A percentile compares a stretch with the other conserved stretches of the same genome.
These are phyloP conservation scores for Aphis craccivora DNA, from an alignment of 1,140 invertebrate genomes.

Conservation along the genomic window DNA sequence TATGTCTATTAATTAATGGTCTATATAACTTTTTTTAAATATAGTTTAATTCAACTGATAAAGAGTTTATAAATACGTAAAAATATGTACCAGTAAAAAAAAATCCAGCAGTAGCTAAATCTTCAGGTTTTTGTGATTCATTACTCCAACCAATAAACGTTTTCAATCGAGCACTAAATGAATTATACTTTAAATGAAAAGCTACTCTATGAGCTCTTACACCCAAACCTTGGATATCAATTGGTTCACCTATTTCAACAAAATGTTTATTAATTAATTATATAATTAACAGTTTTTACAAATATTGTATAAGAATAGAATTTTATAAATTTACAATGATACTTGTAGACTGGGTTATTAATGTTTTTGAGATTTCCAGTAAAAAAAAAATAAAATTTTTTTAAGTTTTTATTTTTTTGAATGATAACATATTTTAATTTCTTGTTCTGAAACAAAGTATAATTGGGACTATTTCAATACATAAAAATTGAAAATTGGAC, in stretches of 20 bases:
- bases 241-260: conserved; percentile 60
- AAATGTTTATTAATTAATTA: not conserved
- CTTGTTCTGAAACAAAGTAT: too few species aligned
- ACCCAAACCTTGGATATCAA: conserved; percentile 67
- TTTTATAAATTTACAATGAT: too few species aligned
- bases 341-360: too few species aligned
- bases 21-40: not conserved
- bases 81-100: conserved; percentile 72
- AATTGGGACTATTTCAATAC: too few species aligned
- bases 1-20: not conserved
- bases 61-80: not conserved
- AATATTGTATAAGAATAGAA: too few species aligned
- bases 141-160: conserved; percentile 72
- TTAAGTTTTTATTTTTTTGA: too few species aligned
- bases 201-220: conserved; percentile 72
- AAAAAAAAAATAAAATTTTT: not conserved
- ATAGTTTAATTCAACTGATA: not conserved
- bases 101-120: conserved; percentile 78
- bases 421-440: too few species aligned
- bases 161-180: conserved; percentile 70
- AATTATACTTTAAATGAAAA: conserved; percentile 70
- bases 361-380: too few species aligned
- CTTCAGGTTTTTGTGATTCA: conserved; percentile 72
- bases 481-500: too few species aligned
- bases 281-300: not conserved